Evolutionary conservation across 2,888 invertebrate genomes (phyloP).

Genomic region (Dinocampus coccinellae): DNA sequence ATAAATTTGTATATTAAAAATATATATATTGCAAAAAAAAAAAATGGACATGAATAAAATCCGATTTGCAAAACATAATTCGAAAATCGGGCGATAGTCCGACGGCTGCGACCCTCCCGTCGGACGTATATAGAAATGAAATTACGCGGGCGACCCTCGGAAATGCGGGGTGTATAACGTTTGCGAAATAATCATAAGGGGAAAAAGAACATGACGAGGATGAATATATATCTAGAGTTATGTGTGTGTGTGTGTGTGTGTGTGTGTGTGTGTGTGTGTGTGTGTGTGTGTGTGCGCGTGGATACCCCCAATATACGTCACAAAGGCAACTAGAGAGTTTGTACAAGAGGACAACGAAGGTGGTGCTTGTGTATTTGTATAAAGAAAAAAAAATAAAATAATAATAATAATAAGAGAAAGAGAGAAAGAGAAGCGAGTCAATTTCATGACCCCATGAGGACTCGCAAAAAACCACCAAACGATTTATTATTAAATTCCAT

Average conservation of each 20-base stretch:
- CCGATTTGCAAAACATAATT: slow-evolving; percentile 67
- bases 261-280: too few relatives aligned
- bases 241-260: too few relatives aligned
- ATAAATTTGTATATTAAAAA: background rate
- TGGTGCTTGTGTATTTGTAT: background rate
- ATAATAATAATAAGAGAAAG: background rate
- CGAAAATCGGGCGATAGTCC: slow-evolving; percentile 65
- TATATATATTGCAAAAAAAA: slow-evolving; percentile 2
- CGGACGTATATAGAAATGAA: slow-evolving; percentile 68
- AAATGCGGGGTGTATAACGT: slow-evolving; percentile 28
- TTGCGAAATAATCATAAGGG: slow-evolving; percentile 18
- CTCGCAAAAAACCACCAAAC: slow-evolving; percentile 65
- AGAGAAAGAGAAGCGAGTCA: background rate
- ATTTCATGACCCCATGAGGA: slow-evolving; percentile 51
- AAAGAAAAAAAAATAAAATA: background rate
- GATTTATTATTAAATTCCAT: slow-evolving; percentile 67
- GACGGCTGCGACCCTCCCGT: slow-evolving; percentile 60
- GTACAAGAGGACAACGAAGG: background rate
- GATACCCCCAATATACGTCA: background rate
- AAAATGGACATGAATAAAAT: slow-evolving; percentile 51
- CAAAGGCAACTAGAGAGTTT: slow-evolving; percentile 54
- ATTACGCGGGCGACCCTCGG: slow-evolving; percentile 66
- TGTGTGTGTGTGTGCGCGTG: too few relatives aligned
- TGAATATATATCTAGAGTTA: slow-evolving; percentile 22
- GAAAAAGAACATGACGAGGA: slow-evolving; percentile 17